These are phyloP conservation scores for Phylloscopus whistleri DNA, from an alignment of 2,113 vertebrate species.

Conservation along the genomic window DNA sequence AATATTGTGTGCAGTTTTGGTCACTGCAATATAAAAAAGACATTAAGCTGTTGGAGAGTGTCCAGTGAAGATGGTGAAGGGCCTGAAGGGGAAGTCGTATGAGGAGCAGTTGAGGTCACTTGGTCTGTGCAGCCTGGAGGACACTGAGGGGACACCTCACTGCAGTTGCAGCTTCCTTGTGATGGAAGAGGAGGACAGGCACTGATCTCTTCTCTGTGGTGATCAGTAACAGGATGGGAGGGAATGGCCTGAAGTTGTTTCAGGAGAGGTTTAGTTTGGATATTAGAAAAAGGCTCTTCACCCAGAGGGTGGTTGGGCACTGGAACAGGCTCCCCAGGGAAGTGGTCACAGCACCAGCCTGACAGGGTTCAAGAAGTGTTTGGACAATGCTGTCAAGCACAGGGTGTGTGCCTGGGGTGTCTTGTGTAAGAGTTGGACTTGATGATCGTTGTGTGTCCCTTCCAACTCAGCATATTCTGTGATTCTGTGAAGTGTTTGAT, in stretches of 20 bases:
- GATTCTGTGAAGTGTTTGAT: neutral
- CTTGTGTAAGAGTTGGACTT: neutral
- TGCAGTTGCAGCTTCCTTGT: neutral
- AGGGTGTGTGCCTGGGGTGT: neutral
- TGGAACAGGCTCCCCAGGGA: neutral
- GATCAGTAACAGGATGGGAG: accelerated
- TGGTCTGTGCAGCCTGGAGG: neutral
- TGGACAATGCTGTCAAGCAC: neutral
- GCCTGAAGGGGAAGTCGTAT: accelerated
- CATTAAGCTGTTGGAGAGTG: neutral
- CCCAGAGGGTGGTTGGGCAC: neutral
- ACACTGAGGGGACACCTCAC: neutral
- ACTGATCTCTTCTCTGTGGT: neutral
- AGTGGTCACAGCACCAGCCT: neutral
- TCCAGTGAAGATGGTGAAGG: neutral
- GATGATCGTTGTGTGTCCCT: neutral
- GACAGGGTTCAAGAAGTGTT: neutral
- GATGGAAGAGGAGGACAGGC: neutral
- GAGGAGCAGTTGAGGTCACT: neutral
- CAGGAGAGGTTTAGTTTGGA: neutral
- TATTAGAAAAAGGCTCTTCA: neutral
- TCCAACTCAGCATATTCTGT: neutral
- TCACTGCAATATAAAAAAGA: neutral
- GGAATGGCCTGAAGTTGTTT: neutral
- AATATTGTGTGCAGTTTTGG: neutral